These are phyloP conservation scores for Carettochelys insculpta DNA, from an alignment of 2,113 vertebrate species.

Conservation along the genomic window DNA sequence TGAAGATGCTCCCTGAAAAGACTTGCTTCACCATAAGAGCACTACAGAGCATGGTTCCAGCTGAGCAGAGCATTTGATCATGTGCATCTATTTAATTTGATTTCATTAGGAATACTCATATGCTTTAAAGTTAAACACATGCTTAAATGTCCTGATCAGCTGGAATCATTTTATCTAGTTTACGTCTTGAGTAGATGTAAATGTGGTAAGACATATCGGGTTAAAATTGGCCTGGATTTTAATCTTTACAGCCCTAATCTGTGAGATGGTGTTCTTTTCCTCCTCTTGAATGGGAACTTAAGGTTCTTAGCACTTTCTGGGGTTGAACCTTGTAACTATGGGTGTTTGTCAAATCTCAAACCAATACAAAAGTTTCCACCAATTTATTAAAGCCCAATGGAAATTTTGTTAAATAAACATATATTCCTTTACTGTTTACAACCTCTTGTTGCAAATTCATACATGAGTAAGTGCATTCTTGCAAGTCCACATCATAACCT, in stretches of 20 bases:
- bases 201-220: neutral
- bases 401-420: neutral
- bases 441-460: neutral
- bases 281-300: neutral
- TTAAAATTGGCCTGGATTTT: neutral
- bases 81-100: neutral
- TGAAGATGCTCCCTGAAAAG: neutral
- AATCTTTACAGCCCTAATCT: neutral
- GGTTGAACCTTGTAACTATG: neutral
- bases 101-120: neutral
- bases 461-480: rapidly evolving
- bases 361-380: neutral
- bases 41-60: neutral
- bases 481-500: neutral
- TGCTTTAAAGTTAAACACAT: neutral
- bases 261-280: neutral
- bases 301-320: neutral
- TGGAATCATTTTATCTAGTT: neutral
- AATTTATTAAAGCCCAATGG: neutral
- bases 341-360: neutral
- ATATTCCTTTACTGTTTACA: rapidly evolving
- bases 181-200: too few relatives aligned
- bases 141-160: neutral
- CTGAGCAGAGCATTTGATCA: neutral
- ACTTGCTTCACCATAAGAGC: neutral